These are phyloP conservation scores for Euphydryas editha DNA, from an alignment of 2,888 invertebrate species.

Conservation along the genomic window DNA sequence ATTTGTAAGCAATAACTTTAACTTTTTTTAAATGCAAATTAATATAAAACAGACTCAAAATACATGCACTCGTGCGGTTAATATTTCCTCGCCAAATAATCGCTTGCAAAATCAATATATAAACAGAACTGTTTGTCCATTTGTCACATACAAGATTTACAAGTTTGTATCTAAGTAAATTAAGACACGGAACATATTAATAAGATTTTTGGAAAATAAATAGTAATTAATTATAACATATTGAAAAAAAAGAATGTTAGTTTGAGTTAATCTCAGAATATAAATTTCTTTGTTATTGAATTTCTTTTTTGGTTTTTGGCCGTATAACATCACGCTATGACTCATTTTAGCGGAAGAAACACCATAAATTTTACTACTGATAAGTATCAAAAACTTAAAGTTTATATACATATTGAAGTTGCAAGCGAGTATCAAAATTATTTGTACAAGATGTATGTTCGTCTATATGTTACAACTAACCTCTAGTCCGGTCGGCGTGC, in stretches of 20 bases:
- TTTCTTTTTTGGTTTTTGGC: no score
- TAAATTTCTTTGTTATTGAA: no score
- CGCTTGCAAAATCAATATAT: not conserved
- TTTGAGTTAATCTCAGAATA: no score
- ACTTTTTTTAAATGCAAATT: not conserved
- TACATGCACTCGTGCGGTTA: not conserved
- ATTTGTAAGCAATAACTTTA: not conserved
- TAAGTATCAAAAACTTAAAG: no score
- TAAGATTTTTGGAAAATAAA: no score
- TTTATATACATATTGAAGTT: not conserved
- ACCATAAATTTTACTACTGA: not conserved
- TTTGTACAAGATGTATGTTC: not conserved
- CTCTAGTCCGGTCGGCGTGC: constrained; percentile 74
- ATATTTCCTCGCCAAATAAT: not conserved
- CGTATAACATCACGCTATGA: no score
- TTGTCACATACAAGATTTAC: no score
- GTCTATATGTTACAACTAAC: constrained; percentile 51
- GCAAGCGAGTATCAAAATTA: constrained; percentile 4
- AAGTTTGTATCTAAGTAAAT: no score
- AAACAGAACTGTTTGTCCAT: not conserved
- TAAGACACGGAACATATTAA: no score
- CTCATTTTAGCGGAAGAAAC: not conserved
- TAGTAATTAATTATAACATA: no score
- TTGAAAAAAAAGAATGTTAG: no score
- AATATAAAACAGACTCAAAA: not conserved